A percentile compares a stretch with the other conserved stretches of the same genome.
Evolutionary conservation across 1,140 invertebrate genomes (phyloP).

Genomic region (Mactra quadrangularis): DNA sequence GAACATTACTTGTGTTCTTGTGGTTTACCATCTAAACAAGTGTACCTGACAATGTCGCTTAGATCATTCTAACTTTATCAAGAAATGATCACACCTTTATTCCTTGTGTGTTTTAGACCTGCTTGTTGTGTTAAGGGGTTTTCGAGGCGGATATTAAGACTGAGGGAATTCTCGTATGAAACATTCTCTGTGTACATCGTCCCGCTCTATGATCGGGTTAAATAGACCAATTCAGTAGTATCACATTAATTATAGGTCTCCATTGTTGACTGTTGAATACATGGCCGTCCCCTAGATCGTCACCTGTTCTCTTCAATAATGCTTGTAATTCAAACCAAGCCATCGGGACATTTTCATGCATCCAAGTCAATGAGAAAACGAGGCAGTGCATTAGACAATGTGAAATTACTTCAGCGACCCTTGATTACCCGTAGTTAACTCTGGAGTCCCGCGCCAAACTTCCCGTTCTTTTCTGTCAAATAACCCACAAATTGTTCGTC

Average conservation of each 20-base stretch:
- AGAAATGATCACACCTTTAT: too few relatives aligned
- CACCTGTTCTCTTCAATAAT: conserved; percentile 38
- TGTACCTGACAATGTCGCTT: conserved; percentile 34
- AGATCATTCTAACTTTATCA: too few relatives aligned
- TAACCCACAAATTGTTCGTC: conserved; percentile 17
- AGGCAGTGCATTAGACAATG: conserved; percentile 27
- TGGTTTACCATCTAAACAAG: conserved; percentile 41
- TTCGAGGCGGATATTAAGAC: too few relatives aligned
- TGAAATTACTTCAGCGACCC: conserved; percentile 34
- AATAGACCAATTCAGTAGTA: conserved; percentile 47
- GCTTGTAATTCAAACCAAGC: conserved; percentile 27
- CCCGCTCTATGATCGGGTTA: conserved; percentile 33
- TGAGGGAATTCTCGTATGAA: too few relatives aligned
- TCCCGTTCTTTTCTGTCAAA: conserved; percentile 25
- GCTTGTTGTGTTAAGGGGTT: too few relatives aligned
- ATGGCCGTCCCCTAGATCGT: conserved; percentile 14
- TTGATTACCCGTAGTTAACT: conserved; percentile 29
- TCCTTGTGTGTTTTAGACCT: too few relatives aligned
- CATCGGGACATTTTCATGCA: conserved; percentile 20
- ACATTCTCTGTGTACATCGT: background rate
- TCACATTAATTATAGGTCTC: conserved; percentile 49
- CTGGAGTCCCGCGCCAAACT: conserved; percentile 12
- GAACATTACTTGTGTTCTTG: conserved; percentile 12
- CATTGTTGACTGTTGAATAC: conserved; percentile 31
- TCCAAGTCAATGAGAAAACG: conserved; percentile 2